Base-by-base conservation (phyloP, 2,888 invertebrate species). In the Papilio protenor region DNA sequence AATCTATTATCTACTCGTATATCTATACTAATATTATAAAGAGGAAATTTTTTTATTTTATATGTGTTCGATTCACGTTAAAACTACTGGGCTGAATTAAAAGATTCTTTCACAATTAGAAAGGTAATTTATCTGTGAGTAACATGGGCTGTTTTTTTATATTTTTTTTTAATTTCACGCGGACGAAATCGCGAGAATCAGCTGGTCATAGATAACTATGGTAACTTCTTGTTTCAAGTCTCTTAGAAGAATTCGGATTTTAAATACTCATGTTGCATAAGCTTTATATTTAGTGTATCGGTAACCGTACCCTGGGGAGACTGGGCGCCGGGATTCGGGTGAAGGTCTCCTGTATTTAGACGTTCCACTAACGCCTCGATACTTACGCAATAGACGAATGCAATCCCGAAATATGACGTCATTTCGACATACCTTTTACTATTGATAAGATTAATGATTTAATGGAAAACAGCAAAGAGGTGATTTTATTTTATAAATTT, bases 291-390 rank as follows among this genome's bases (percentile, higher is more conserved):
- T 79, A 64, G 72, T 8, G 59, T 49, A 77, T 74, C 79, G 75
- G 79, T 80, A 80, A 77, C 79, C 75, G 82, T 83, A 84, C 84
- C 84, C 85, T 84, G 88, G 90, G 91, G 91, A 90, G 80, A 82
- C 70, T 86, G 87, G 85, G 85, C 86, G 84, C 81, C 47, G 85
- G 85, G 86, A 91, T 90, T 85, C 90, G 86, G 94, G 94, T 94
- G 93, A 94, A 94, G 94, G 94, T 94, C 93, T 88, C 89, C 91
- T 91, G 87, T 90, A 90, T 92, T 90, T 94, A 94, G 92, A 87
- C 82, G 79, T 87, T 91, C 92, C 87, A 91, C 88, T 87, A 85
- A 87, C 86, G 86, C 82, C 79, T 73, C 66, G 40, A 78, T 82
- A 84, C 83, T 93, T 92, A 90, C 91, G 92, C 88, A 94, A 94